Evolutionary conservation across 2,888 invertebrate genomes (phyloP).

Genomic region (Pterobdella sp.): DNA sequence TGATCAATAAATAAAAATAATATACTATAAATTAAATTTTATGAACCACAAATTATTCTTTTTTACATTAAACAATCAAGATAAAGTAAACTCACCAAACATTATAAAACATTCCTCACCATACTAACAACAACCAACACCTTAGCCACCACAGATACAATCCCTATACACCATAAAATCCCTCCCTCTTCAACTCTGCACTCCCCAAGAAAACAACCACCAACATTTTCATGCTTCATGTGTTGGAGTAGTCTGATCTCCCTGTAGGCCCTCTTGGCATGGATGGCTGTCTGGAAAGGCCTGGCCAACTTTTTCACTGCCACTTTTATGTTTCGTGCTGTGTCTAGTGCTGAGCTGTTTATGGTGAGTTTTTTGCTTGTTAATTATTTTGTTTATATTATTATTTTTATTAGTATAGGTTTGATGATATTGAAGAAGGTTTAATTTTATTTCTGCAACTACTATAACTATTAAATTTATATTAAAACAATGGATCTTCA

Average conservation of each 20-base stretch:
- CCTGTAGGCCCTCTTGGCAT: slow-evolving; percentile 93
- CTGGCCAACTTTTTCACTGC: slow-evolving; percentile 96
- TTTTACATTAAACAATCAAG: too few species aligned
- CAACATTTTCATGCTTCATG: slow-evolving; percentile 97
- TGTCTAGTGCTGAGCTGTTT: slow-evolving; percentile 57
- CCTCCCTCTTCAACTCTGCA: background rate
- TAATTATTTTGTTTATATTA: background rate
- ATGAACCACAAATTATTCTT: too few species aligned
- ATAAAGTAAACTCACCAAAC: too few species aligned
- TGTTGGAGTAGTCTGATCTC: slow-evolving; percentile 91
- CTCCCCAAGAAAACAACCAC: slow-evolving; percentile 12
- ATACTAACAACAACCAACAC: background rate
- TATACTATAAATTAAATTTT: too few species aligned
- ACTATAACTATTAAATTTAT: too few species aligned
- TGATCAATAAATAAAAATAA: too few species aligned
- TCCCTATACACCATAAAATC: background rate
- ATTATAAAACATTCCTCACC: background rate
- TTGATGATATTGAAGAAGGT: too few species aligned
- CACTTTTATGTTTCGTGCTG: slow-evolving; percentile 70
- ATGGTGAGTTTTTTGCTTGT: background rate
- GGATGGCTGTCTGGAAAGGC: slow-evolving; percentile 94
- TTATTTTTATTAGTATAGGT: background rate
- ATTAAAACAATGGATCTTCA: too few species aligned
- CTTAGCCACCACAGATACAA: background rate
- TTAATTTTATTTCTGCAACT: too few species aligned